Base-by-base conservation (phyloP, 2,113 vertebrate genomes). In the Oceanites oceanicus region DNA sequence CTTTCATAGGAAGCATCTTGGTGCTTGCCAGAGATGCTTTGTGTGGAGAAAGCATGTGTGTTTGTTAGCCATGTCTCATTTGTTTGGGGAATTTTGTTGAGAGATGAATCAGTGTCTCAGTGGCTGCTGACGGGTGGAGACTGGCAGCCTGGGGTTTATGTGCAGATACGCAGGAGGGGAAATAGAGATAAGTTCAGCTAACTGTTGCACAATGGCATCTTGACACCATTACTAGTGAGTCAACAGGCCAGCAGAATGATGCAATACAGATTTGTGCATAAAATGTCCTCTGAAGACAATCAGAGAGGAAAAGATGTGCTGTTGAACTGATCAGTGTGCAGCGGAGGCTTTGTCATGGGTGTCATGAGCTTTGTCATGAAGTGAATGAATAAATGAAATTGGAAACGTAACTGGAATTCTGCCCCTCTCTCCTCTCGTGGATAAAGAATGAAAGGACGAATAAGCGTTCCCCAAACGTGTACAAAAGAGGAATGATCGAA, bases 381-480 rank as follows among this genome's bases (percentile, higher is more conserved):
- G 25, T 52, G 29, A 91, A 56, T 56, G 36, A 84, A 55, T 70
- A 50, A 83, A 83, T 88, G 30, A 77, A 53, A 61, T 55, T 42
- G 56, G 55, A 53, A 93, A 58, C 0, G 0, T 45, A 91, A 23
- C 59, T 80, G 38, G 30, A 88, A 78, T 78, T 71, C 59, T 71
- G 40, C 34, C 29, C 7, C 17, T 45, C 36, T 71, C 80, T 72
- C 25, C 13, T 67, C 40, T 9, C n/a, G 30, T 49, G 32, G 42
- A 22, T 67, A 38, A 86, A 49, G 27, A 81, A 55, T 17, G 49
- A 67, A 61, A 85, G 38, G 52, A 34, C 65, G 50, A 91, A 16
- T 19, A 66, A 83, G 25, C 1, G 0, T 47, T 86, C 55, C 49
- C 34, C n/a, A 90, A 38, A 45, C 0, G 0, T 21, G 17, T 30